Percentiles rank a stretch among this genome's conserved stretches.
Evolutionary conservation across 2,888 invertebrate genomes (phyloP).

Genomic region (Eupelmus urozonus): DNA sequence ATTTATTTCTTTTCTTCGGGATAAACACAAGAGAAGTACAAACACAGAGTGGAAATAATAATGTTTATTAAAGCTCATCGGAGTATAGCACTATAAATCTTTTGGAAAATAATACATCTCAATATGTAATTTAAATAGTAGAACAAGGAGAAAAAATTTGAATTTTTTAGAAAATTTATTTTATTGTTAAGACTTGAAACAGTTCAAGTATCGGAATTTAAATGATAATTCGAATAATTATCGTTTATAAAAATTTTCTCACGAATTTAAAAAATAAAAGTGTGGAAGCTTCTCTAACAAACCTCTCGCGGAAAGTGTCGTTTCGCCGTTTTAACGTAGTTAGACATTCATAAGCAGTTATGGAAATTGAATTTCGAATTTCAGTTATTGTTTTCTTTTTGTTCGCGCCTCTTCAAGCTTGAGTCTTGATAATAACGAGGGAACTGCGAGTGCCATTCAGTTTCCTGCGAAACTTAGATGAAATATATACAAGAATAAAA

Average conservation of each 20-base stretch:
- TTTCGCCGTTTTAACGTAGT: slow-evolving; percentile 40
- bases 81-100: slow-evolving; percentile 44
- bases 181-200: slow-evolving; percentile 5
- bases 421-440: background rate
- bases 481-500: slow-evolving; percentile 2
- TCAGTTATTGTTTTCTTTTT: slow-evolving; percentile 28
- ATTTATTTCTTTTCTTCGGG: slow-evolving; percentile 14
- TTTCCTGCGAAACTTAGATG: slow-evolving; percentile 15
- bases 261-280: slow-evolving; percentile 18
- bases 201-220: slow-evolving; percentile 30
- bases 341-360: slow-evolving; percentile 23
- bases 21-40: slow-evolving; percentile 48
- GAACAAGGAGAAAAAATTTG: slow-evolving; percentile 15
- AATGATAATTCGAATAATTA: slow-evolving; percentile 22
- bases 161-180: slow-evolving; percentile 25
- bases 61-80: slow-evolving; percentile 23
- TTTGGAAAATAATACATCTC: slow-evolving; percentile 11
- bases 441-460: background rate
- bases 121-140: slow-evolving; percentile 23
- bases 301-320: slow-evolving; percentile 37
- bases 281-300: slow-evolving; percentile 43
- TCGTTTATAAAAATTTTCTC: slow-evolving; percentile 9
- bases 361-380: slow-evolving; percentile 27
- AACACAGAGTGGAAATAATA: slow-evolving; percentile 41
- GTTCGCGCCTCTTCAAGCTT: slow-evolving; percentile 37